A percentile compares a stretch with the other conserved stretches of the same genome.
Conservation (phyloP, 2,888 invertebrate species). For the Parapristionchus giblindavisi region DNA sequence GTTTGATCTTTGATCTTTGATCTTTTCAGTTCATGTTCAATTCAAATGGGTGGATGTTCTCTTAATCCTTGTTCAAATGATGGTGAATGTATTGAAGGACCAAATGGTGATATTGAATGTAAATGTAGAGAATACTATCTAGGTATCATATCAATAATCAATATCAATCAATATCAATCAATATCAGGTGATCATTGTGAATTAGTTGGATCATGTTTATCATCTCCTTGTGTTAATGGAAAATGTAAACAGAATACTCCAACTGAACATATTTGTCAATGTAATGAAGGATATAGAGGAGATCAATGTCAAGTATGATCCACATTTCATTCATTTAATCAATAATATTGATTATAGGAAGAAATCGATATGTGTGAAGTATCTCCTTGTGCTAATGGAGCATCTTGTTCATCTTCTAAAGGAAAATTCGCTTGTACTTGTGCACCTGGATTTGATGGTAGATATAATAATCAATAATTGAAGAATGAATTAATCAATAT, state of each 20-base stretch:
- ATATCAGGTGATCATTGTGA: slow-evolving; percentile 54
- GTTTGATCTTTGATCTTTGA: neutral
- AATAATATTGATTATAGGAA: slow-evolving; percentile 45
- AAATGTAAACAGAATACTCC: slow-evolving; percentile 55
- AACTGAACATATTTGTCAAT: slow-evolving; percentile 54
- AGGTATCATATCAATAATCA: slow-evolving; percentile 45
- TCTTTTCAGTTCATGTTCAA: slow-evolving; percentile 25
- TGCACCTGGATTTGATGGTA: slow-evolving; percentile 61
- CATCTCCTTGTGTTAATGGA: slow-evolving; percentile 53
- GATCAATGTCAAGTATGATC: slow-evolving; percentile 50
- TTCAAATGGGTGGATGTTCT: slow-evolving; percentile 46
- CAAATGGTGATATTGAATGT: slow-evolving; percentile 48
- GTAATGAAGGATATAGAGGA: slow-evolving; percentile 54
- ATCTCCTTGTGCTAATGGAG: slow-evolving; percentile 73
- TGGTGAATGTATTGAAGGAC: slow-evolving; percentile 82
- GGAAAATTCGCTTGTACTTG: slow-evolving; percentile 74
- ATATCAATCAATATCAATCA: no score
- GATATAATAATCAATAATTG: neutral
- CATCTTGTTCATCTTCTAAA: slow-evolving; percentile 83
- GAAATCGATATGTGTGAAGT: slow-evolving; percentile 48
- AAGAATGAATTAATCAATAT: neutral
- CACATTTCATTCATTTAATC: neutral
- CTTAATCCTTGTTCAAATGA: slow-evolving; percentile 81
- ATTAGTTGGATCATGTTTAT: slow-evolving; percentile 56
- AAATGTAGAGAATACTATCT: slow-evolving; percentile 58